Conservation (phyloP, 2,113 vertebrate species). For the Pelusios castaneus region DNA sequence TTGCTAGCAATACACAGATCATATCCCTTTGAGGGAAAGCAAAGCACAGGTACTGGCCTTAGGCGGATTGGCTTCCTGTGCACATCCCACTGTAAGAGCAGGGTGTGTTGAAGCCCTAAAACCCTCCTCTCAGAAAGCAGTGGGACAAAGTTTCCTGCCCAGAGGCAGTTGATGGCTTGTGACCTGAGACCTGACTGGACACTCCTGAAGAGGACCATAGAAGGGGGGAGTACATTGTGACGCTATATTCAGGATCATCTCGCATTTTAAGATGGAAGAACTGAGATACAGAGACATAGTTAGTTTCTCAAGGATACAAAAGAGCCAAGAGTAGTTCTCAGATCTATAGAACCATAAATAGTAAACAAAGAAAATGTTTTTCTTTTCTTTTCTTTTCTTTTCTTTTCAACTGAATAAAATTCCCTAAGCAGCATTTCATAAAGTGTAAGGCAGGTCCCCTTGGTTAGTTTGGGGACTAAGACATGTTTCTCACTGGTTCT, state of each 20-base stretch:
- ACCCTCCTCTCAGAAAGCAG: not conserved
- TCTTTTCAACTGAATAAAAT: not conserved
- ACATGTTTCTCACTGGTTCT: not conserved
- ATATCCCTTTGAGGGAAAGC: not conserved
- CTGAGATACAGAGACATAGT: no score
- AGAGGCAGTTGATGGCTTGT: not conserved
- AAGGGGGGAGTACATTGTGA: not conserved
- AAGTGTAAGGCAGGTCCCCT: not conserved
- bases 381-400: not conserved
- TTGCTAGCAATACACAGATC: not conserved
- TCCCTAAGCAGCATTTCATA: not conserved
- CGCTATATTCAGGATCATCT: not conserved
- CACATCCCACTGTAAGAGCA: not conserved
- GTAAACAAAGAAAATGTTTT: not conserved
- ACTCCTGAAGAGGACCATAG: not conserved
- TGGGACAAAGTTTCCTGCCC: not conserved
- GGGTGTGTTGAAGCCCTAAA: not conserved
- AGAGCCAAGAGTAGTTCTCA: not conserved
- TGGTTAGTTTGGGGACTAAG: not conserved
- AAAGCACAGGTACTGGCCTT: not conserved
- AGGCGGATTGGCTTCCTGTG: not conserved
- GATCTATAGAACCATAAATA: not conserved
- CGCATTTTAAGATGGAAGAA: not conserved
- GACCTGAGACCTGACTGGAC: not conserved
- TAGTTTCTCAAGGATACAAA: no score